Conservation (phyloP, 2,888 invertebrate genomes). For the Cepaea hortensis region DNA sequence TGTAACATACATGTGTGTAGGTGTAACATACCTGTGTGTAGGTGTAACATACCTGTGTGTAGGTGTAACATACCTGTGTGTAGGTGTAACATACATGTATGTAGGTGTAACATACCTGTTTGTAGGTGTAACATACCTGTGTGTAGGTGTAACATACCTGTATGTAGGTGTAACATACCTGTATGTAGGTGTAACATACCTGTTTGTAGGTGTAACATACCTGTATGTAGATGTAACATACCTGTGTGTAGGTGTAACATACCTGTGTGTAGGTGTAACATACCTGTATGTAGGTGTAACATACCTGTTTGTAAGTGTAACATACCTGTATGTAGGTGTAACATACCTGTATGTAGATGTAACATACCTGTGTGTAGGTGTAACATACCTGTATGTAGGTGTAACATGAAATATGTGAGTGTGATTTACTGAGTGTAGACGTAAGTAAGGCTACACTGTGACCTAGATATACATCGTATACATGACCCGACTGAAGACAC, state of each 20-base stretch:
- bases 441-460: background rate
- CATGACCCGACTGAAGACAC: no score
- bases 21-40: slow-evolving; percentile 43
- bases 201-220: no score
- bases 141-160: slow-evolving; percentile 17
- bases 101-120: no score
- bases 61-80: no score
- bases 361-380: no score
- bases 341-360: slow-evolving; percentile 41
- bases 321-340: background rate
- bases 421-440: no score
- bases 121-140: background rate
- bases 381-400: background rate
- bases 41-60: background rate
- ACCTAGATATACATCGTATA: no score
- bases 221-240: no score
- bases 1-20: background rate
- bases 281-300: slow-evolving; percentile 45
- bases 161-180: slow-evolving; percentile 33
- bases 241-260: no score
- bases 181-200: no score
- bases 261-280: background rate
- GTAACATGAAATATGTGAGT: slow-evolving; percentile 20
- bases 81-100: no score
- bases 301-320: no score